Evolutionary conservation across 1,140 invertebrate genomes (phyloP), one percentile per base, ranked within the genome.

Genomic region (Camponotus vicinus): DNA sequence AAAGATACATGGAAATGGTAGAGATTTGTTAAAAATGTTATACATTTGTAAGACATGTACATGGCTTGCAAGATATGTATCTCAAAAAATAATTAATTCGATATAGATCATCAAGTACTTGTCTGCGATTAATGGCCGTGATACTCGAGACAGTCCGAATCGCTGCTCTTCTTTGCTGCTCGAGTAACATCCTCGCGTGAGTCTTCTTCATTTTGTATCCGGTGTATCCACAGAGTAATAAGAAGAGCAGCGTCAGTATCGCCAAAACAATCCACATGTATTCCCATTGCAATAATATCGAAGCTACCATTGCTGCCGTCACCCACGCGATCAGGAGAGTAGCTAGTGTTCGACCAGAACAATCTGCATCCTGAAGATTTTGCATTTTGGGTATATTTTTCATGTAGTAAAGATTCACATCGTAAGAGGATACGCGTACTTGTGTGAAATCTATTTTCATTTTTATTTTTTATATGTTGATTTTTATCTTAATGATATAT

Each of bases 181-280:
- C 79, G 69, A 59, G 0, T 27, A 59, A n/a, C 3, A 73, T 55
- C 18, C 79, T 82, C 55, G 37, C 52, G 11, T 88, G 78, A 52
- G 80, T 64, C 57, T 83, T 88, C 7, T 89, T 87, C 15, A 90
- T 82, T 42, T 87, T 90, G 86, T 89, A 93, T 4, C 92, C 88
- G 27, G 91, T 88, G 21, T 92, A 93, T 34, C 90, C 92, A 67
- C 93, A 94, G 15, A 90, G 90, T 21, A 92, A 71, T n/a, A 94
- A 64, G 63, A 93, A 93, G 21, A 94, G 83, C 59, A 93, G 66
- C 57, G 93, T 93, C 52, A 94, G n/a, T 66, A 93, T 78, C 34
- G 89, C 89, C 61, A 94, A 79, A 8, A 92, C 92, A 49, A 94
- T 90, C 92, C 92, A 93, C 92, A 93, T 92, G 61, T 94, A 92